These are phyloP conservation scores for Podargus strigoides DNA, from an alignment of 2,797 vertebrate genomes.

Conservation along the genomic window DNA sequence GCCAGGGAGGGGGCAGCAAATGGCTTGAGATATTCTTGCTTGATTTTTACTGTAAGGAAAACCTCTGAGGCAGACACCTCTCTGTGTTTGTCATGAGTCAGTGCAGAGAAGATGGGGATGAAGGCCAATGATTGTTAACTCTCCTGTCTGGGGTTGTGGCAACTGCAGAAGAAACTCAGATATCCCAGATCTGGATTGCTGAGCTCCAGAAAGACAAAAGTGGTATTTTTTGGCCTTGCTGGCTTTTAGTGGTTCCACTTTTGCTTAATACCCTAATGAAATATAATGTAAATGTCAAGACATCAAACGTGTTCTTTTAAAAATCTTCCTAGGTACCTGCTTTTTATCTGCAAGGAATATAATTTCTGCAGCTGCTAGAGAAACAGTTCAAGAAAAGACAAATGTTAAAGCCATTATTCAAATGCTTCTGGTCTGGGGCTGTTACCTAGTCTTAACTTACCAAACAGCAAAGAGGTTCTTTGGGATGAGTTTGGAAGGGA, in stretches of 20 bases:
- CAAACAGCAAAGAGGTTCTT: not conserved
- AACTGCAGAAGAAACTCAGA: not conserved
- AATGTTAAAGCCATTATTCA: not conserved
- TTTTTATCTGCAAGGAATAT: not conserved
- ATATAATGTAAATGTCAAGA: not conserved
- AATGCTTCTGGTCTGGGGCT: not conserved
- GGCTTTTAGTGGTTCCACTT: not conserved
- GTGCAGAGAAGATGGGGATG: accelerated
- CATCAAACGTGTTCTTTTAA: not conserved
- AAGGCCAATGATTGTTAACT: not conserved
- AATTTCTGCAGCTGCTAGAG: not conserved
- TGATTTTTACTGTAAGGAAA: not conserved
- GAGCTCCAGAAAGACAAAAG: not conserved
- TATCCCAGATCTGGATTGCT: not conserved
- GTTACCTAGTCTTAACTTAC: not conserved
- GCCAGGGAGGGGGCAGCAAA: too few species aligned
- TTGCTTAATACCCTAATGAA: not conserved
- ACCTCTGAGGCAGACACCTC: not conserved
- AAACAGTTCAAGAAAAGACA: not conserved
- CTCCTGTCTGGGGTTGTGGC: not conserved
- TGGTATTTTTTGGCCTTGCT: not conserved
- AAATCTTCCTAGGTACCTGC: not conserved
- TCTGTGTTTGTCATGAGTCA: accelerated
- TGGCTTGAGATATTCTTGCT: not conserved
- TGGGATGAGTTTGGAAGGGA: not conserved